Base-by-base conservation (phyloP, 1,140 invertebrate species). In the Trichomalopsis sarcophagae region DNA sequence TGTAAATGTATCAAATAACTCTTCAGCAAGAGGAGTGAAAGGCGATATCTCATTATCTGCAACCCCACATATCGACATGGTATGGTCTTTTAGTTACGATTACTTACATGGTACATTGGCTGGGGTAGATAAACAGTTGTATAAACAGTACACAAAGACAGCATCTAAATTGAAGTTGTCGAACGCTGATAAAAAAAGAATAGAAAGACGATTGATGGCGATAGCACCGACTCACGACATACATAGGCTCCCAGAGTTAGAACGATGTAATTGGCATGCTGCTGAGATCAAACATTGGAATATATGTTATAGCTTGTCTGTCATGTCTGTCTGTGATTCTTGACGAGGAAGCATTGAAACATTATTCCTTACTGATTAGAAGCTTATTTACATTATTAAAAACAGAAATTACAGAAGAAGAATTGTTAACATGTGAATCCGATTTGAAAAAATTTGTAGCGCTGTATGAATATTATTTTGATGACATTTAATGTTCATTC, bases 401-500 rank as follows among this genome's bases (percentile, higher is more conserved):
- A n/a, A n/a, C n/a, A n/a, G n/a, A 27, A 71, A 27, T 71, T 71
- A 71, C 69, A 27, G 9, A 30, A 30, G n/a, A 71, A 71, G 69
- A 71, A 27, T 71, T 71, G 69, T 5, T 27, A 3, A 2, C 9
- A 23, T 71, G 69, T 30, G 69, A 71, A 71, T 6, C 4, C 4
- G 27, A 71, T 71, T 30, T 71, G 27, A n/a, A n/a, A n/a, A n/a
- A n/a, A n/a, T n/a, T n/a, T n/a, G n/a, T n/a, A n/a, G n/a, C n/a
- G n/a, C n/a, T 71, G 11, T 71, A 71, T 71, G 69, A 71, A 27
- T 71, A 30, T 30, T 71, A 71, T 71, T 71, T 27, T 27, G 23
- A 71, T 71, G 27, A 71, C 69, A 71, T 71, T 23, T 71, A 71
- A 71, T 71, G 27, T 71, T 17, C n/a, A 71, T 71, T 71, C 69